phyloP scores from a whole-genome alignment of 1,140 invertebrate genomes.

The Hormaphis cornu region DNA sequence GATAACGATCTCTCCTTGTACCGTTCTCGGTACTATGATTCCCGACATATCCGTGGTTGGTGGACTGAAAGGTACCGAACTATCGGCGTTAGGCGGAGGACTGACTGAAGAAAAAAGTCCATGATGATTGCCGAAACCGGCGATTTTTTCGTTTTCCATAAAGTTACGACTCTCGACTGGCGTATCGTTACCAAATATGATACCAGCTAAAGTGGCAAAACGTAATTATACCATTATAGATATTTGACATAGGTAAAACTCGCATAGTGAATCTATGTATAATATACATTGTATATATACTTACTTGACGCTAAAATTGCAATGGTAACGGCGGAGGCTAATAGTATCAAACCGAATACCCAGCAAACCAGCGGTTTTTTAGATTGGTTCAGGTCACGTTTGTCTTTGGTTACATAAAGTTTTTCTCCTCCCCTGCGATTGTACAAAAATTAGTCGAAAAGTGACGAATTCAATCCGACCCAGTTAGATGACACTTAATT shows the following conservation, averaged over 20 bases:
- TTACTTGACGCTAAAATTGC: slow-evolving; percentile 62
- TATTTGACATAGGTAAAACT: too few species aligned
- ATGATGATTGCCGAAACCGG: background rate
- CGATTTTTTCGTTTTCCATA: slow-evolving; percentile 11
- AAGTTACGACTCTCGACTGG: slow-evolving; percentile 15
- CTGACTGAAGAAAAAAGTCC: slow-evolving; percentile 2
- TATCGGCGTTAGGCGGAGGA: background rate
- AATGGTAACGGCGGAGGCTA: slow-evolving; percentile 55
- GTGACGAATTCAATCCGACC: too few species aligned
- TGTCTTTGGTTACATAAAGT: slow-evolving; percentile 69
- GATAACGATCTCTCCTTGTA: slow-evolving; percentile 57
- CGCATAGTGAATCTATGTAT: too few species aligned
- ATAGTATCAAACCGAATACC: slow-evolving; percentile 47
- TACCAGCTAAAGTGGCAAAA: slow-evolving; percentile 6
- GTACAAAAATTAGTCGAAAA: background rate
- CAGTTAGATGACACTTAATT: background rate
- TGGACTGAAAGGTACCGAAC: background rate
- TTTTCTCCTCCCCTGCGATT: slow-evolving; percentile 54
- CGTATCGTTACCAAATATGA: slow-evolving; percentile 15
- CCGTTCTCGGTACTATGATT: slow-evolving; percentile 47
- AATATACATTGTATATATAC: slow-evolving; percentile 36
- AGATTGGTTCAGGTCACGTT: slow-evolving; percentile 54
- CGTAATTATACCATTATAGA: too few species aligned
- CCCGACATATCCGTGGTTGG: slow-evolving; percentile 40
- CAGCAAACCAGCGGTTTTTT: slow-evolving; percentile 38